These are phyloP conservation scores for Oithona nana DNA, from an alignment of 2,888 invertebrate genomes.

Conservation along the genomic window DNA sequence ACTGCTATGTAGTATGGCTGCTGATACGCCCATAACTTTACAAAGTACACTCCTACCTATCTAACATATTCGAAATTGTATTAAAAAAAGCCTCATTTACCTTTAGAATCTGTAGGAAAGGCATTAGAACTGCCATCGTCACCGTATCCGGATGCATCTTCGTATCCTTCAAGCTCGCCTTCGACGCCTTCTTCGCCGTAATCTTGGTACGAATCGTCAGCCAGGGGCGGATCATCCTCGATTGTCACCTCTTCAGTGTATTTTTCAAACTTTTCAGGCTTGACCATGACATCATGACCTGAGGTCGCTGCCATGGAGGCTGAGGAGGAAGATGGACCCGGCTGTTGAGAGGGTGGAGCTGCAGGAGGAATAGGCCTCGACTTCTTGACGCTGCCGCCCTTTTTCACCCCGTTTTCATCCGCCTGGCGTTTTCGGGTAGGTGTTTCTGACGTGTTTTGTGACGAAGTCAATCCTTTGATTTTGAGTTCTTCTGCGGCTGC, in stretches of 20 bases:
- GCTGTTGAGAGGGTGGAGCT: too few species aligned
- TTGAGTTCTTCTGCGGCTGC: not conserved
- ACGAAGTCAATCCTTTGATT: not conserved
- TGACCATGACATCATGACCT: not conserved
- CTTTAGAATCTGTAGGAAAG: not conserved
- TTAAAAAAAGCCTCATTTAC: not conserved
- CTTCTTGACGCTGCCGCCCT: too few species aligned
- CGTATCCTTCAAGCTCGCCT: not conserved
- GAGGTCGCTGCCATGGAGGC: not conserved
- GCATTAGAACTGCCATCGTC: not conserved
- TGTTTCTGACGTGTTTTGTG: not conserved
- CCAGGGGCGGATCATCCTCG: not conserved
- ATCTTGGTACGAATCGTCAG: not conserved
- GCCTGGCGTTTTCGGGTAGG: not conserved
- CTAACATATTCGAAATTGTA: not conserved
- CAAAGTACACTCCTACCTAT: not conserved
- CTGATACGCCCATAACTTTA: too few species aligned
- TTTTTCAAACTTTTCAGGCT: not conserved
- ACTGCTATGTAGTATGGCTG: too few species aligned
- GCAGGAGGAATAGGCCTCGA: too few species aligned
- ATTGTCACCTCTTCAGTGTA: not conserved
- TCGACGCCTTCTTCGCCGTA: not conserved
- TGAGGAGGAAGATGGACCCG: not conserved
- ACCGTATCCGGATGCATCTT: not conserved
- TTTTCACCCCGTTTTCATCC: too few species aligned